These are phyloP conservation scores for Ficedula albicollis DNA, from an alignment of 2,797 vertebrate species.

Conservation along the genomic window DNA sequence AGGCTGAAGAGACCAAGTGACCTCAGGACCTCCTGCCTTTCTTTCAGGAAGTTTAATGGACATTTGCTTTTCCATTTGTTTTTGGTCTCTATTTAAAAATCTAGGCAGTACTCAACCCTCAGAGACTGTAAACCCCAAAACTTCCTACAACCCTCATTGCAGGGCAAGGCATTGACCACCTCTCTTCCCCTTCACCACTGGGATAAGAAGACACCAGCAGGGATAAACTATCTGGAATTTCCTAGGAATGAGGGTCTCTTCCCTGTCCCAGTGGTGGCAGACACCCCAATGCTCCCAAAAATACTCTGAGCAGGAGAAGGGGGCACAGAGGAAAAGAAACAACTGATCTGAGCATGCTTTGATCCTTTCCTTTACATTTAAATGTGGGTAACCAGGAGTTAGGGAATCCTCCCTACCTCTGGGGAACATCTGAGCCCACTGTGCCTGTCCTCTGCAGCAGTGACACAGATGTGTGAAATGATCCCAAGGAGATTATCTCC, in stretches of 20 bases:
- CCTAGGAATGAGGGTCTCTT: not conserved
- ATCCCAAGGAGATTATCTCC: not conserved
- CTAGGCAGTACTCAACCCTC: accelerated
- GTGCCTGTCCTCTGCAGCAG: not conserved
- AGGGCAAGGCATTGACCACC: not conserved
- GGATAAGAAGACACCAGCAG: not conserved
- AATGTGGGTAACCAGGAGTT: not conserved
- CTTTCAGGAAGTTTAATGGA: not conserved
- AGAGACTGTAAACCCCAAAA: not conserved
- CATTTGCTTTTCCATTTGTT: not conserved
- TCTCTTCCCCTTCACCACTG: not conserved
- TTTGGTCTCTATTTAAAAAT: not conserved
- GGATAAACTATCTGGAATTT: not conserved
- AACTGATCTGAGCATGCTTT: not conserved
- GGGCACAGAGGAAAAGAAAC: not conserved
- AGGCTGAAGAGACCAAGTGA: not conserved
- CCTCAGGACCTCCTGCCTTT: not conserved
- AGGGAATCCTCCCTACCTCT: not conserved
- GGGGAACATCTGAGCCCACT: not conserved
- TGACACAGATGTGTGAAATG: not conserved
- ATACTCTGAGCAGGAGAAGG: not conserved
- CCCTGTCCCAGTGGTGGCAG: not conserved
- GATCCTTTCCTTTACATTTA: not conserved
- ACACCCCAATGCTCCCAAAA: not conserved
- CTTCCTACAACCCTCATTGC: not conserved